phyloP scores from a whole-genome alignment of 2,888 invertebrate species.

The Orchestes rusci region DNA sequence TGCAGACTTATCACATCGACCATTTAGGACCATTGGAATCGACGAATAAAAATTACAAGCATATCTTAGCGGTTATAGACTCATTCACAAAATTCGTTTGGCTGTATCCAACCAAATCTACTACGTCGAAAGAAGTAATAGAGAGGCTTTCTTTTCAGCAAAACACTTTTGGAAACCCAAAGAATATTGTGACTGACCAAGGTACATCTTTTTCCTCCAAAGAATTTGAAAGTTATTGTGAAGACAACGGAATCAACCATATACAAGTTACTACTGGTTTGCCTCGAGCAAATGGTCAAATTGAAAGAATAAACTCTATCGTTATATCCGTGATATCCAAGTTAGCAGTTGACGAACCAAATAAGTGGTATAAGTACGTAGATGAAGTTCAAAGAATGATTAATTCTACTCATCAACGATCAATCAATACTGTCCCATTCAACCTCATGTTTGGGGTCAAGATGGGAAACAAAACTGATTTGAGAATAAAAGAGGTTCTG shows the following conservation, averaged over 20 bases:
- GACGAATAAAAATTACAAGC: slow-evolving; percentile 29
- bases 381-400: slow-evolving; percentile 28
- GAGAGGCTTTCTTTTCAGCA: slow-evolving; percentile 28
- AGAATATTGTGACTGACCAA: slow-evolving; percentile 23
- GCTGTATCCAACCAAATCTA: slow-evolving; percentile 34
- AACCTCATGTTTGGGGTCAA: slow-evolving; percentile 14
- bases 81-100: slow-evolving; percentile 35
- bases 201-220: slow-evolving; percentile 38
- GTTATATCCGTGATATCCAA: slow-evolving; percentile 37
- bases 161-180: slow-evolving; percentile 38
- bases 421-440: slow-evolving; percentile 26
- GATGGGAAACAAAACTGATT: slow-evolving; percentile 28
- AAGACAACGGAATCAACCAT: slow-evolving; percentile 34
- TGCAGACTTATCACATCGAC: slow-evolving; percentile 30
- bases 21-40: slow-evolving; percentile 29
- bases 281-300: slow-evolving; percentile 38
- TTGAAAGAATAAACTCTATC: slow-evolving; percentile 34
- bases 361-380: slow-evolving; percentile 32
- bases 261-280: slow-evolving; percentile 31
- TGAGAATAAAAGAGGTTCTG: slow-evolving; percentile 32
- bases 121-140: slow-evolving; percentile 29
- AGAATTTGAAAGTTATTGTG: slow-evolving; percentile 36
- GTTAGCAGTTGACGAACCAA: slow-evolving; percentile 32
- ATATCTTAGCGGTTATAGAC: slow-evolving; percentile 14
- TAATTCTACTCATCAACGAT: slow-evolving; percentile 31